Percentiles rank a stretch among this genome's conserved stretches.
phyloP scores from a whole-genome alignment of 2,888 invertebrate genomes.

The Philereme transversata region DNA sequence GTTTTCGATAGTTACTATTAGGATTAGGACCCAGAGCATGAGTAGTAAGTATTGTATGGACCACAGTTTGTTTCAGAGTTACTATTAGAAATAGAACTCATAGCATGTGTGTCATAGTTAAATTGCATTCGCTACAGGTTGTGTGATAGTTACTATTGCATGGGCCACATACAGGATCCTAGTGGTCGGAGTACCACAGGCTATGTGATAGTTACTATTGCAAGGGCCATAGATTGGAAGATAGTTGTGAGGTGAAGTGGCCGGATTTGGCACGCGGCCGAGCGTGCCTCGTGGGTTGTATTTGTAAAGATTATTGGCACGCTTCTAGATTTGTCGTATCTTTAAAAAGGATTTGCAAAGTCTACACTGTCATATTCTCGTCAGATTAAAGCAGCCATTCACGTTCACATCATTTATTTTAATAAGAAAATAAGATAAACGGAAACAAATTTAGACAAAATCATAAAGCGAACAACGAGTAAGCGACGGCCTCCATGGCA shows the following conservation, averaged over 20 bases:
- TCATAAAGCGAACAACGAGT: too few species aligned
- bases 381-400: too few species aligned
- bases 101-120: too few species aligned
- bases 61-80: not conserved
- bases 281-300: conserved; percentile 4
- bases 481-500: too few species aligned
- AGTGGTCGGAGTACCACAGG: too few species aligned
- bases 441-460: too few species aligned
- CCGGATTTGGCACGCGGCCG: conserved; percentile 19
- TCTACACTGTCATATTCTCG: not conserved
- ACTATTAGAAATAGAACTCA: too few species aligned
- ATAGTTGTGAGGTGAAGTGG: conserved; percentile 11
- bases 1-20: too few species aligned
- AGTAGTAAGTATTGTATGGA: not conserved
- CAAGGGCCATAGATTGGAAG: not conserved
- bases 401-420: too few species aligned
- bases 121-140: not conserved
- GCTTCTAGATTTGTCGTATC: conserved; percentile 1
- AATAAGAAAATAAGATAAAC: too few species aligned
- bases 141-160: not conserved
- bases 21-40: not conserved
- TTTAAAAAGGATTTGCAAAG: not conserved
- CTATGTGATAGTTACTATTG: conserved; percentile 1
- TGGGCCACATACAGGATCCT: too few species aligned
- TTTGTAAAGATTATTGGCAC: conserved; percentile 22